Evolutionary conservation across 2,888 invertebrate species (phyloP), one percentile per base, ranked within the genome.

Genomic region (Hoplodrina ambigua): DNA sequence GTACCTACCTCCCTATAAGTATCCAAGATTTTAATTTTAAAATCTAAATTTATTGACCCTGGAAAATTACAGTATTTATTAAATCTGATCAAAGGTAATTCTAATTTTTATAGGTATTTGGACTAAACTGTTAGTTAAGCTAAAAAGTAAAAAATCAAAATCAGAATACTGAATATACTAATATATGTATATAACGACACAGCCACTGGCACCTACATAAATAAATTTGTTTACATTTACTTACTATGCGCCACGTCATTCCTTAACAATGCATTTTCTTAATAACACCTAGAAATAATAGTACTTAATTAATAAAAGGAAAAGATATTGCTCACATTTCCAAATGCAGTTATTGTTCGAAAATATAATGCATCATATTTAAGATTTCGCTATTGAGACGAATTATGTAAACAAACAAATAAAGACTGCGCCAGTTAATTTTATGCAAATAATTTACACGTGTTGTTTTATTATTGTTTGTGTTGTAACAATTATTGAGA

Each of bases 361-460:
- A 46, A 53, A 54, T 46, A 46, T 17, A 0, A 37, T 19, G 1
- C 10, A 7, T 11, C 17, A 64, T 17, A 8, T 17, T n/a, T n/a
- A 7, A 53, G 25, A 5, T 17, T 17, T 30, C 11, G n/a, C 55
- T 30, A 46, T 56, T 44, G 13, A 60, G 44, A 55, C 13, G 8
- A 13, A 54, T 65, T 15, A 59, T 46, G 25, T 49, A 70, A 69
- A 66, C 41, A 52, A 66, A 63, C 54, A 78, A 65, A 60, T 49
- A 69, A 44, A 65, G 37, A 64, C 19, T 54, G 49, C 63, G 30
- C 60, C 60, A 63, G 44, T 17, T 33, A 77, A 68, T 71, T 69
- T 64, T 50, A 81, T 79, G 79, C 72, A 79, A 71, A 78, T 78
- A 62, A 56, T 76, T 6, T 65, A 69, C 80, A 81, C 83, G 81